A percentile compares a stretch with the other conserved stretches of the same genome.
Conservation (phyloP, 2,113 vertebrate species). For the Vimba vimba region DNA sequence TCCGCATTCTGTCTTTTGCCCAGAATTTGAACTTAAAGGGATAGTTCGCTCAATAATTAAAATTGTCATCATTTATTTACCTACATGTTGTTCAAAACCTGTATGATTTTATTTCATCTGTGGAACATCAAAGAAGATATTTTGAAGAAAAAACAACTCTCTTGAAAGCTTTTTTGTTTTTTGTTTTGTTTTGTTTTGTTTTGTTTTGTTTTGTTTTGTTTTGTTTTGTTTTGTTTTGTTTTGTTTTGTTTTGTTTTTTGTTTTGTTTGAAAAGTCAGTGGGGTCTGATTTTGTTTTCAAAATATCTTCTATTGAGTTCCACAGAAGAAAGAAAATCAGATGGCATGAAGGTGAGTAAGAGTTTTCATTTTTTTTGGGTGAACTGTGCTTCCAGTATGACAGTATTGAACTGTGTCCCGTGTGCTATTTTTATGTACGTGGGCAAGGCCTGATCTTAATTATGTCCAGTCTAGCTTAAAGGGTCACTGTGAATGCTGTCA, state of each 20-base stretch:
- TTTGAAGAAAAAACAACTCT: neutral
- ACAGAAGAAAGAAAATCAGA: neutral
- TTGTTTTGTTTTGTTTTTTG: neutral
- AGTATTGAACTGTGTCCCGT: slow-evolving; percentile 22
- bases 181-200: neutral
- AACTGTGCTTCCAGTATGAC: neutral
- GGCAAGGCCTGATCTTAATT: slow-evolving; percentile 48
- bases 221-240: neutral
- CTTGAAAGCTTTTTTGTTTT: neutral
- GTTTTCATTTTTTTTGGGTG: neutral
- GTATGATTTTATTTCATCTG: neutral
- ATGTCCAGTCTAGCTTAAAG: slow-evolving; percentile 54
- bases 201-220: neutral
- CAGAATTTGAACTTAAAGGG: neutral
- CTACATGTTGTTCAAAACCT: neutral
- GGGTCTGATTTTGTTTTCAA: neutral
- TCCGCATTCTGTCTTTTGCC: neutral
- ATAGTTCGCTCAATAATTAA: neutral
- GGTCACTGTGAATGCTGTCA: slow-evolving; percentile 48
- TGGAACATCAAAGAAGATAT: neutral
- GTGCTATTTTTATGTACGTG: slow-evolving; percentile 44
- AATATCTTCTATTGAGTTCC: neutral
- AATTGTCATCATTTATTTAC: neutral
- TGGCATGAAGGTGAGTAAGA: neutral
- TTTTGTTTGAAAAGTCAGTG: neutral